phyloP scores from a whole-genome alignment of 1,140 invertebrate species.

The Polypedilum vanderplanki region DNA sequence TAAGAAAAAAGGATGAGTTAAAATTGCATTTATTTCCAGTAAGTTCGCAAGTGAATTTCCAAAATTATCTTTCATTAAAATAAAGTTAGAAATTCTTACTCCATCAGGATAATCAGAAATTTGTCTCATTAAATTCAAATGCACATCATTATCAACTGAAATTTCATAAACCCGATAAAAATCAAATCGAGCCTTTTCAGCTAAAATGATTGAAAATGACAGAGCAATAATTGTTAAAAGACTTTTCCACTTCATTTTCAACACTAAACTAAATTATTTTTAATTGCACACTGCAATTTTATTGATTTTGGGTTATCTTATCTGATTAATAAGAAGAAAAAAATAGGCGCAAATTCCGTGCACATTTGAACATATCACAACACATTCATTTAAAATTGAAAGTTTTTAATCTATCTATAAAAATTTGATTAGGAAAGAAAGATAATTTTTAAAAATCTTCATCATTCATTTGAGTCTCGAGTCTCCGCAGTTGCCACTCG shows the following conservation, averaged over 20 bases:
- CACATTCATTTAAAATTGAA: too few species aligned
- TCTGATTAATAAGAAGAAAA: too few species aligned
- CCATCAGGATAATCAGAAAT: constrained; percentile 8
- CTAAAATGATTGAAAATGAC: constrained; percentile 35
- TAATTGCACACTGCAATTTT: neutral
- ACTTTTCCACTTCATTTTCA: neutral
- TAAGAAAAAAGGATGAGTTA: neutral
- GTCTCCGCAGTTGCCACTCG: neutral
- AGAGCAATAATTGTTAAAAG: constrained; percentile 29
- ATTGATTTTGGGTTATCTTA: neutral
- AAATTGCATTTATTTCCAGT: too few species aligned
- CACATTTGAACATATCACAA: too few species aligned
- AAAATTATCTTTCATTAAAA: too few species aligned
- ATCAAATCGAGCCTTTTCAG: constrained; percentile 42
- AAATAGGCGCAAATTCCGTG: too few species aligned
- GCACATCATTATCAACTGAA: constrained; percentile 37
- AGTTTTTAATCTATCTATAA: too few species aligned
- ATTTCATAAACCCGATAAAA: constrained; percentile 49
- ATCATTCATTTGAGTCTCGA: constrained; percentile 16
- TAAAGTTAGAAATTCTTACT: neutral
- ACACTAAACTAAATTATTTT: neutral
- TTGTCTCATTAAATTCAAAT: constrained; percentile 35
- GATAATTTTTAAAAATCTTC: constrained; percentile 6
- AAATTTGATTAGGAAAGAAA: neutral
- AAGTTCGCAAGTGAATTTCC: too few species aligned